phyloP scores from a whole-genome alignment of 2,888 invertebrate species.

The Subacronicta megacephala region DNA sequence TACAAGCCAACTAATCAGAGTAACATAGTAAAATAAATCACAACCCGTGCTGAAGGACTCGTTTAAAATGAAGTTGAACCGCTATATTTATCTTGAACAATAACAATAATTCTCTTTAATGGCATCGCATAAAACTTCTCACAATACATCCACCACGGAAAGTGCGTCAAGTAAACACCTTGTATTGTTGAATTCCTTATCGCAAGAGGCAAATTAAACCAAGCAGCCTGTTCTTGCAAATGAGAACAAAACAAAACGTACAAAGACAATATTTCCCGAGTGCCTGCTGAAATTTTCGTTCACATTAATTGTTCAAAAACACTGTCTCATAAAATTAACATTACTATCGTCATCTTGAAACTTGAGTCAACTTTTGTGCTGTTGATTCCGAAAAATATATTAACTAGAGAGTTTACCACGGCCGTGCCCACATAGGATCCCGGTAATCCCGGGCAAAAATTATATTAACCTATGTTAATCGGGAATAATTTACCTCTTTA shows the following conservation, averaged over 20 bases:
- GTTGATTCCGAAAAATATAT: no score
- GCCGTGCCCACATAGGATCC: no score
- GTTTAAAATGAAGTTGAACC: slow-evolving; percentile 57
- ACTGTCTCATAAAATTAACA: slow-evolving; percentile 30
- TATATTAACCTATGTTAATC: no score
- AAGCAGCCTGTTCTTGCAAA: slow-evolving; percentile 62
- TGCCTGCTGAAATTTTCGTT: slow-evolving; percentile 54
- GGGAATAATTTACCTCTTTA: no score
- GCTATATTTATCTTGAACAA: slow-evolving; percentile 59
- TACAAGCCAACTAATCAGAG: slow-evolving; percentile 49
- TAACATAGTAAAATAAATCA: slow-evolving; percentile 35
- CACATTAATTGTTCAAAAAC: slow-evolving; percentile 58
- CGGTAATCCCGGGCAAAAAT: no score
- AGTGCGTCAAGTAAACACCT: slow-evolving; percentile 68
- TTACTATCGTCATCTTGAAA: slow-evolving; percentile 20
- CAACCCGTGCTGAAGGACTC: slow-evolving; percentile 22
- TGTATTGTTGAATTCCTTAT: slow-evolving; percentile 70
- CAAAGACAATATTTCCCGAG: slow-evolving; percentile 62
- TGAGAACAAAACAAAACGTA: slow-evolving; percentile 69
- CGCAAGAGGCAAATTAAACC: slow-evolving; percentile 66
- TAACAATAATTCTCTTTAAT: slow-evolving; percentile 65
- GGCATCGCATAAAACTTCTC: slow-evolving; percentile 61
- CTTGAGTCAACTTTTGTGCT: no score
- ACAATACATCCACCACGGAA: slow-evolving; percentile 61
- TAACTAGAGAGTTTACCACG: no score